Percentiles rank a stretch among this genome's conserved stretches.
phyloP scores from a whole-genome alignment of 2,797 vertebrate genomes.

The Artibeus jamaicensis region DNA sequence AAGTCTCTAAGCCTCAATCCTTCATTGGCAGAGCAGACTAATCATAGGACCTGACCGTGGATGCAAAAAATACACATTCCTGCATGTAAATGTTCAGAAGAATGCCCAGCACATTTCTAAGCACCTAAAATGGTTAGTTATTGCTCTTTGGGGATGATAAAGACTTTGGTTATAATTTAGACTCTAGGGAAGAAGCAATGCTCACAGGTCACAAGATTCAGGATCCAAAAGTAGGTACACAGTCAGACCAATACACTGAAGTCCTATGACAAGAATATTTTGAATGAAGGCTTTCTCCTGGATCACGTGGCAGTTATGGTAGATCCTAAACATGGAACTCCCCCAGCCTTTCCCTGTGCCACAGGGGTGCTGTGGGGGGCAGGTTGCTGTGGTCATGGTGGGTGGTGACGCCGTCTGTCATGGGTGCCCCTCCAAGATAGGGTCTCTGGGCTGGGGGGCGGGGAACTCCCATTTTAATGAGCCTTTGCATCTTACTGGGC shows the following conservation, averaged over 20 bases:
- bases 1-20: not conserved
- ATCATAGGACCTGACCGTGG: not conserved
- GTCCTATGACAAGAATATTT: not conserved
- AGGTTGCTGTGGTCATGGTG: too few species aligned
- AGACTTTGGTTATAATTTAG: not conserved
- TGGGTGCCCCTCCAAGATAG: not conserved
- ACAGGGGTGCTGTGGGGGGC: rapidly evolving
- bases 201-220: not conserved
- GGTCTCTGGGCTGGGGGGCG: not conserved
- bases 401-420: not conserved
- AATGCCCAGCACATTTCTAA: not conserved
- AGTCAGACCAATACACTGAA: not conserved
- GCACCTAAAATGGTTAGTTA: not conserved
- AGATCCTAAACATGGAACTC: too few species aligned
- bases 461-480: not conserved
- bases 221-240: not conserved
- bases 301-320: not conserved
- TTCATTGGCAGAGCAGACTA: not conserved
- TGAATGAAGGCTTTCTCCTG: not conserved
- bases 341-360: not conserved
- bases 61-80: not conserved
- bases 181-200: not conserved
- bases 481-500: not conserved
- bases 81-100: not conserved
- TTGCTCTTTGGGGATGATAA: not conserved